Evolutionary conservation across 2,797 vertebrate genomes (phyloP).

Genomic region (Rhadinocentrus ornatus): DNA sequence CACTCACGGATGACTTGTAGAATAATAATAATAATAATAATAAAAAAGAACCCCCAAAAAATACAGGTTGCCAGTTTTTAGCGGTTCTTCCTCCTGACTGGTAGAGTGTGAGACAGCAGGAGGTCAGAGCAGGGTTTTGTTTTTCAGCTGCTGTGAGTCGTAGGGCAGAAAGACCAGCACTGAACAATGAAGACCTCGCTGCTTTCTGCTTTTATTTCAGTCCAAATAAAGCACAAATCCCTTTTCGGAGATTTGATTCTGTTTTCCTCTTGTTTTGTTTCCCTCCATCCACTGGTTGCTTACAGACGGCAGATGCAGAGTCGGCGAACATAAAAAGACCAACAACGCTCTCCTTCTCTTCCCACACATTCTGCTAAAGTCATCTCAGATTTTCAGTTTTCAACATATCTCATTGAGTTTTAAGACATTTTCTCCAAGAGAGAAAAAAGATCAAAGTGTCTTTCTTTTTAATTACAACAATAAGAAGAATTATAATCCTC

Average conservation of each 20-base stretch:
- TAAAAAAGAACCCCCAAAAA: constrained; percentile 38
- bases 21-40: constrained; percentile 48
- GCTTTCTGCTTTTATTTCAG: constrained; percentile 65
- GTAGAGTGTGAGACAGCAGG: constrained; percentile 34
- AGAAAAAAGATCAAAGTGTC: constrained; percentile 73
- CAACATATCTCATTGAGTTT: constrained; percentile 62
- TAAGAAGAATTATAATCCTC: constrained; percentile 66
- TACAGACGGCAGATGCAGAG: constrained; percentile 85
- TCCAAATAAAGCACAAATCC: constrained; percentile 70
- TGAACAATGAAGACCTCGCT: constrained; percentile 62
- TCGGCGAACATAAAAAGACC: constrained; percentile 84
- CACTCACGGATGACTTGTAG: constrained; percentile 60
- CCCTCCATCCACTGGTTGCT: constrained; percentile 81
- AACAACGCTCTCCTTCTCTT: constrained; percentile 62
- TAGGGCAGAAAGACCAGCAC: constrained; percentile 55
- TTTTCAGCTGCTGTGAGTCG: constrained; percentile 54
- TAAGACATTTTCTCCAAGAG: constrained; percentile 80
- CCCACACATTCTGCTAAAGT: constrained; percentile 77
- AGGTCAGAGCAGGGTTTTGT: constrained; percentile 48
- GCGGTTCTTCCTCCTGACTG: constrained; percentile 42
- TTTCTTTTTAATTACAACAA: constrained; percentile 69
- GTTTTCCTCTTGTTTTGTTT: constrained; percentile 61
- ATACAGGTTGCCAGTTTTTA: constrained; percentile 55
- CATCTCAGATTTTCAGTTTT: constrained; percentile 70
- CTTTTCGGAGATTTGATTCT: constrained; percentile 74